Conservation (phyloP, 2,797 vertebrate genomes). For the Sebastes umbrosus region DNA sequence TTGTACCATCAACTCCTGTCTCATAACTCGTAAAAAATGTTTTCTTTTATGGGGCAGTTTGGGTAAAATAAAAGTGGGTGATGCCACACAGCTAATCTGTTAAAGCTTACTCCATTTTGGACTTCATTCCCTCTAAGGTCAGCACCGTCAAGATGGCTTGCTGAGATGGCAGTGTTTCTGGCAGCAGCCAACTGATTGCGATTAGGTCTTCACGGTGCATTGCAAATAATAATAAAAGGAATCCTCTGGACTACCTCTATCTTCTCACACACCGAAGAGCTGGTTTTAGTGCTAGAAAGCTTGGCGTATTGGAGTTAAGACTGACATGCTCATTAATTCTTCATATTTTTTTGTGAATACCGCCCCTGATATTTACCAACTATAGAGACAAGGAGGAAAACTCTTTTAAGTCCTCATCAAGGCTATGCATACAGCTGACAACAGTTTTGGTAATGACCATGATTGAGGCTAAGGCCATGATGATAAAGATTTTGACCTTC, state of each 20-base stretch:
- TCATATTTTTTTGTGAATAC: neutral
- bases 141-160: neutral
- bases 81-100: neutral
- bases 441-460: conserved; percentile 54
- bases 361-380: neutral
- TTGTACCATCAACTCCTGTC: neutral
- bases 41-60: neutral
- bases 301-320: neutral
- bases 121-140: neutral
- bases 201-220: neutral
- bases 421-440: conserved; percentile 48
- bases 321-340: neutral
- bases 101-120: neutral
- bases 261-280: neutral
- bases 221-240: neutral
- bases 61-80: neutral
- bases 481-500: conserved; percentile 41
- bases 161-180: no score
- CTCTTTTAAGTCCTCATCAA: conserved; percentile 30
- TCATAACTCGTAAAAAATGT: neutral
- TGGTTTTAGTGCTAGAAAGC: neutral
- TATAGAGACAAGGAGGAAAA: neutral
- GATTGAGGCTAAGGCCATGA: conserved; percentile 28
- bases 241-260: neutral
- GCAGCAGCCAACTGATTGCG: neutral